These are phyloP conservation scores for Semotilus atromaculatus DNA, from an alignment of 2,797 vertebrate genomes.

Conservation along the genomic window DNA sequence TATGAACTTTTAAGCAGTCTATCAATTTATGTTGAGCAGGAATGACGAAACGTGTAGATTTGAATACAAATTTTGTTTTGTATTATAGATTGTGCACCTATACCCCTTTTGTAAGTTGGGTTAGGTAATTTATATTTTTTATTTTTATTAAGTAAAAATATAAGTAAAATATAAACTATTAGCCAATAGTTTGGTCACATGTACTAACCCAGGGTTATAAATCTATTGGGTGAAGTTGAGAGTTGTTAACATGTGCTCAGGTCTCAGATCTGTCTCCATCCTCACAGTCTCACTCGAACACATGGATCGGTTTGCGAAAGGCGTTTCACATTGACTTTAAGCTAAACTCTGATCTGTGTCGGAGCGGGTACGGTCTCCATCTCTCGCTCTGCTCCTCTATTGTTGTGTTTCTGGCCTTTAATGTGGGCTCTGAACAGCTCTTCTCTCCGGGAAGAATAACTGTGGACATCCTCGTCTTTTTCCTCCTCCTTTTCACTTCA, in stretches of 20 bases:
- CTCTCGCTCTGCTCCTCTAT: slow-evolving; percentile 76
- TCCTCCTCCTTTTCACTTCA: slow-evolving; percentile 92
- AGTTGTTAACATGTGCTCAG: neutral
- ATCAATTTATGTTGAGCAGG: no score
- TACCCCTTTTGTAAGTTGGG: neutral
- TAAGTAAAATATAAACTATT: neutral
- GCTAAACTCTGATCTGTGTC: neutral
- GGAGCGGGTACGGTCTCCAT: no score
- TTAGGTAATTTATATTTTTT: neutral
- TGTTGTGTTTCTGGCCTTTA: slow-evolving; percentile 80
- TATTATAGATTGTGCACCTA: neutral
- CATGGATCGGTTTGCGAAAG: neutral
- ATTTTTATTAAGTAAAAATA: no score
- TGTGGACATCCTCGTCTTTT: slow-evolving; percentile 90
- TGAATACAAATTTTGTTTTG: accelerated
- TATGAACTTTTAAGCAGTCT: neutral
- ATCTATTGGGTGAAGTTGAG: neutral
- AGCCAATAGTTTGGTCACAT: neutral
- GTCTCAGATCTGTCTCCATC: neutral
- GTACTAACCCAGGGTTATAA: neutral
- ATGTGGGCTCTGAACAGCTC: slow-evolving; percentile 88
- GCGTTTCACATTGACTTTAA: neutral
- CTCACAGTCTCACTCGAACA: neutral
- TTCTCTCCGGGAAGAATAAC: slow-evolving; percentile 88
- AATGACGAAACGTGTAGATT: neutral